Evolutionary conservation across 2,888 invertebrate genomes (phyloP).

Genomic region (Drosophila fungiperda): DNA sequence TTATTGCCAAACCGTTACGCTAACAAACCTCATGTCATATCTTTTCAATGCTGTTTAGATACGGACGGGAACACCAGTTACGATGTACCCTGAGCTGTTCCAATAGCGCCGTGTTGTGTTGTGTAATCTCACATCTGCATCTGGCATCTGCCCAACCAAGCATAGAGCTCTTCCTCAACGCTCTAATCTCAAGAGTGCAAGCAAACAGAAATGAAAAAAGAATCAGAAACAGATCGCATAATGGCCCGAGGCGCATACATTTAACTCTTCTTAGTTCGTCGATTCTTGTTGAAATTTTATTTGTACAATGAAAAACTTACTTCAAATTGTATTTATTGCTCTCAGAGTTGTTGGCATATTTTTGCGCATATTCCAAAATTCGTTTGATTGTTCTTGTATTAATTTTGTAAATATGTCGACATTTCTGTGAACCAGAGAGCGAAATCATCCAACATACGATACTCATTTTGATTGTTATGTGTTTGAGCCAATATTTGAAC

Average conservation of each 20-base stretch:
- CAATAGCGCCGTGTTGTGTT: conserved; percentile 80
- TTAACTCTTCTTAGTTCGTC: conserved; percentile 31
- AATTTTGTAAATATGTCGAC: conserved; percentile 81
- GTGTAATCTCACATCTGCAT: conserved; percentile 65
- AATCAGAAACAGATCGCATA: conserved; percentile 46
- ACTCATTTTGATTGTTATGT: conserved; percentile 36
- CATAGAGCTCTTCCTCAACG: conserved; percentile 66
- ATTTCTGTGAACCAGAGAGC: conserved; percentile 66
- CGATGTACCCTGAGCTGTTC: conserved; percentile 82
- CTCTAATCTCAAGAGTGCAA: conserved; percentile 76
- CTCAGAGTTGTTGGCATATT: conserved; percentile 73
- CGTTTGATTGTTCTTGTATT: conserved; percentile 69
- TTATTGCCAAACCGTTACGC: conserved; percentile 70
- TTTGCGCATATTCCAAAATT: conserved; percentile 53
- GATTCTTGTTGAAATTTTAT: conserved; percentile 42
- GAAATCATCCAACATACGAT: conserved; percentile 33
- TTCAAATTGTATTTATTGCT: conserved; percentile 53
- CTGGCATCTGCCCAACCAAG: conserved; percentile 64
- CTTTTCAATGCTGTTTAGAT: conserved; percentile 82
- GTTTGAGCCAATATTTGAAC: conserved; percentile 34
- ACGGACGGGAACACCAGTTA: conserved; percentile 82
- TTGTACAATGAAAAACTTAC: conserved; percentile 41
- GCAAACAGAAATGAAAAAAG: conserved; percentile 48
- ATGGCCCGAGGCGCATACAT: conserved; percentile 38
- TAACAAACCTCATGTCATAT: conserved; percentile 82